Conservation (phyloP, 30 jellyfish, hydroid and myxozoan genomes). For the Catostylus mosaicus region DNA sequence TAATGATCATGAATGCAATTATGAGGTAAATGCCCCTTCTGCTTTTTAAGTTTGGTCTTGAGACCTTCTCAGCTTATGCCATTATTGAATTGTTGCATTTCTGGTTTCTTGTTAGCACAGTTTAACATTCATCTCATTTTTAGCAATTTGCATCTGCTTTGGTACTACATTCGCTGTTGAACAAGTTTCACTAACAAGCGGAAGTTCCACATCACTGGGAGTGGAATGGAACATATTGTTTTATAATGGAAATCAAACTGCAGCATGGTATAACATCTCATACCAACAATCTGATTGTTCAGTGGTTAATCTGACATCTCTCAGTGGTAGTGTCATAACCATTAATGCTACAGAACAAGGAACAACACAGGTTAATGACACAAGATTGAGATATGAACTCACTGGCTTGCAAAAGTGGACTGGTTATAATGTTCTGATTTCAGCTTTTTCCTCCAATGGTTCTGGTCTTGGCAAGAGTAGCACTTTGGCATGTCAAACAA, state of each 20-base stretch:
- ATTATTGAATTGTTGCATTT: background rate
- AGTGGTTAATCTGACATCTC: background rate
- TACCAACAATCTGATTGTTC: constrained; percentile 18
- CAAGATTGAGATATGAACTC: constrained; percentile 3
- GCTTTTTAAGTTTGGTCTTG: no score
- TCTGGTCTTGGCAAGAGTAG: background rate
- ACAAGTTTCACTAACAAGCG: background rate
- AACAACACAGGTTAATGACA: background rate
- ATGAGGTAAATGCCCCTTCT: no score
- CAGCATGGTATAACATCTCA: constrained; percentile 9
- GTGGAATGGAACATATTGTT: constrained; percentile 30
- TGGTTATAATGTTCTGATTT: constrained; percentile 31
- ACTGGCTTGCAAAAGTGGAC: constrained; percentile 43
- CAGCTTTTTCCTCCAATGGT: constrained; percentile 33
- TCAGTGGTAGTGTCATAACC: background rate
- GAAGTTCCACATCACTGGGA: constrained; percentile 46
- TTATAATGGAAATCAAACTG: constrained; percentile 6
- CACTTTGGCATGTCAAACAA: constrained; percentile 6
- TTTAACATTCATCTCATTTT: background rate
- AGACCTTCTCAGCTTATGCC: no score
- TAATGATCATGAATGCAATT: no score
- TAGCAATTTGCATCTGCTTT: constrained; percentile 12
- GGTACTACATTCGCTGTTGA: constrained; percentile 28
- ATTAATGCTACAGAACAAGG: background rate
- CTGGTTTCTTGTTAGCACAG: background rate